Evolutionary conservation across 2,888 invertebrate species (phyloP).

Genomic region (Ectemnius lituratus): DNA sequence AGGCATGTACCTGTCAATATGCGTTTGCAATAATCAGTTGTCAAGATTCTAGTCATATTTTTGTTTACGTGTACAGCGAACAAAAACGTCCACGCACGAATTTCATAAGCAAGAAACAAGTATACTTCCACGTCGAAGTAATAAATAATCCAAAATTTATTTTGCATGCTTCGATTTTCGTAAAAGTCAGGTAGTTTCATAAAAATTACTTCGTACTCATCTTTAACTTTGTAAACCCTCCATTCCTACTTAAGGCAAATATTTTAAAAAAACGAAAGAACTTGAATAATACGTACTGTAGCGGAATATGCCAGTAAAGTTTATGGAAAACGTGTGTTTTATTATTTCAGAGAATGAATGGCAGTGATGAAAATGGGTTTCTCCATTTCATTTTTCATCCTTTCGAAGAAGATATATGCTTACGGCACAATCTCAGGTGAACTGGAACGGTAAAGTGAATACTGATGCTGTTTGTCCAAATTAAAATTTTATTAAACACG

Average conservation of each 20-base stretch:
- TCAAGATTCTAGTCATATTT: conserved; percentile 24
- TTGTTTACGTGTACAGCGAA: no score
- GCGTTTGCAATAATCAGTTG: conserved; percentile 22
- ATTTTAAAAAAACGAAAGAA: conserved; percentile 2
- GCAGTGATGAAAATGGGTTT: conserved; percentile 57
- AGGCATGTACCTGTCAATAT: conserved; percentile 20
- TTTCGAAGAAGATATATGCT: not conserved
- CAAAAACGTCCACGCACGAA: no score
- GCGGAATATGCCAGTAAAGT: conserved; percentile 20
- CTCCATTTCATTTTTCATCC: conserved; percentile 31
- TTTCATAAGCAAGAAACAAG: no score
- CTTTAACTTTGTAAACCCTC: no score
- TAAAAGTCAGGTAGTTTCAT: no score
- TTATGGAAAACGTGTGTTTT: conserved; percentile 23
- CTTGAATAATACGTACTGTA: conserved; percentile 9
- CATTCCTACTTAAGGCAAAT: no score
- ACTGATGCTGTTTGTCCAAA: conserved; percentile 73
- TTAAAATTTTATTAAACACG: conserved; percentile 78
- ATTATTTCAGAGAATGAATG: conserved; percentile 47
- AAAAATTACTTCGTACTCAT: no score
- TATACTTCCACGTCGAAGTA: no score
- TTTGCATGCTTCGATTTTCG: no score
- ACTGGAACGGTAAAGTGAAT: conserved; percentile 53
- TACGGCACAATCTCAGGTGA: conserved; percentile 39
- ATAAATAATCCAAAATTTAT: no score